A percentile compares a stretch with the other conserved stretches of the same genome.
Evolutionary conservation across 2,113 vertebrate genomes (phyloP).

Genomic region (Telmatochromis brachygnathus): DNA sequence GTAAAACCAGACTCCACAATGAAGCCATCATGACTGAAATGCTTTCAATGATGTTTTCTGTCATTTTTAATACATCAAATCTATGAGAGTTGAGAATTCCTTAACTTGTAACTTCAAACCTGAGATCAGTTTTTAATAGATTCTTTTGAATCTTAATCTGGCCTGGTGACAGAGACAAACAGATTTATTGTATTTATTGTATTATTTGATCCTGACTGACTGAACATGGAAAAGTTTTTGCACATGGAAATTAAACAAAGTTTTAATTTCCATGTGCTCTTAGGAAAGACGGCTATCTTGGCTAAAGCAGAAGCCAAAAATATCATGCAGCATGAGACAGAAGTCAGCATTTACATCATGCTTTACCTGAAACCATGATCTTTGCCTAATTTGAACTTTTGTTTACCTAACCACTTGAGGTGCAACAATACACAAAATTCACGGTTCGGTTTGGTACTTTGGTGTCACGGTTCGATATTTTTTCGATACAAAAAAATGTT

Average conservation of each 20-base stretch:
- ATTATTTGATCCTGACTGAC: not conserved
- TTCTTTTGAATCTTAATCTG: not conserved
- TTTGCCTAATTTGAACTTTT: not conserved
- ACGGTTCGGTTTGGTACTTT: too few relatives aligned
- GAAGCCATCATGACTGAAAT: not conserved
- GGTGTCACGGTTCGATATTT: too few relatives aligned
- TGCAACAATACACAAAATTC: too few relatives aligned
- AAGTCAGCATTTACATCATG: rapidly evolving
- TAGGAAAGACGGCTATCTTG: rapidly evolving
- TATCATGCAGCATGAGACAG: not conserved
- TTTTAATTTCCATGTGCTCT: not conserved
- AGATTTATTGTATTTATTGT: not conserved
- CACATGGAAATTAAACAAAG: not conserved
- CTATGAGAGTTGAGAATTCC: not conserved
- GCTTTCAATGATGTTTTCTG: not conserved
- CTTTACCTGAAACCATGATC: not conserved
- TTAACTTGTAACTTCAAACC: not conserved
- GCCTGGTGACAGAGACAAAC: rapidly evolving
- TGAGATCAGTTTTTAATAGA: not conserved
- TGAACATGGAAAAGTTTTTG: not conserved
- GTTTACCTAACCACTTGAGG: not conserved
- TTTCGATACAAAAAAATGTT: too few relatives aligned
- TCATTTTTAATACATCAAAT: not conserved
- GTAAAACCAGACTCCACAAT: not conserved
- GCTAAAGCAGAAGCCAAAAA: not conserved